These are phyloP conservation scores for Hyles lineata DNA, from an alignment of 2,888 invertebrate genomes.

Conservation along the genomic window DNA sequence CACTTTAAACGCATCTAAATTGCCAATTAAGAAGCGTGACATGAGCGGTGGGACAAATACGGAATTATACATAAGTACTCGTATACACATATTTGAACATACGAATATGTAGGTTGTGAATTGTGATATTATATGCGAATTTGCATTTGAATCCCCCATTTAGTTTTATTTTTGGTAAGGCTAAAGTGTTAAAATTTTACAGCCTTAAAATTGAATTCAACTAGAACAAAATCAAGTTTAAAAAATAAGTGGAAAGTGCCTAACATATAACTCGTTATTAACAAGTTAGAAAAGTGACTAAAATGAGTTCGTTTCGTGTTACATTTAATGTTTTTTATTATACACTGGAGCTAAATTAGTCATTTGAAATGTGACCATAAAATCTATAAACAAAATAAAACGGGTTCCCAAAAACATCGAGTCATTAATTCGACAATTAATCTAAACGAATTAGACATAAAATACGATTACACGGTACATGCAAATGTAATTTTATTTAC, in stretches of 20 bases:
- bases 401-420: background rate
- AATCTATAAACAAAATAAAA: background rate
- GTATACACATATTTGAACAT: background rate
- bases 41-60: background rate
- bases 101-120: background rate
- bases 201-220: too few relatives aligned
- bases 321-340: too few relatives aligned
- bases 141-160: too few relatives aligned
- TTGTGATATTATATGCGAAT: too few relatives aligned
- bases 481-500: constrained; percentile 24
- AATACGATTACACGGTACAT: constrained; percentile 18
- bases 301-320: too few relatives aligned
- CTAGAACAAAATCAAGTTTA: too few relatives aligned
- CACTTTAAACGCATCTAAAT: constrained; percentile 22
- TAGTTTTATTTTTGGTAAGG: too few relatives aligned
- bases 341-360: background rate
- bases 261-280: too few relatives aligned
- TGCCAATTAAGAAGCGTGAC: constrained; percentile 15
- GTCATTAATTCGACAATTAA: constrained; percentile 15
- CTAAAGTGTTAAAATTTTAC: too few relatives aligned
- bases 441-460: constrained; percentile 5
- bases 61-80: background rate
- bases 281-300: too few relatives aligned
- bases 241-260: too few relatives aligned
- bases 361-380: background rate